phyloP scores from a whole-genome alignment of 2,888 invertebrate species.

The Stenodema calcarata region DNA sequence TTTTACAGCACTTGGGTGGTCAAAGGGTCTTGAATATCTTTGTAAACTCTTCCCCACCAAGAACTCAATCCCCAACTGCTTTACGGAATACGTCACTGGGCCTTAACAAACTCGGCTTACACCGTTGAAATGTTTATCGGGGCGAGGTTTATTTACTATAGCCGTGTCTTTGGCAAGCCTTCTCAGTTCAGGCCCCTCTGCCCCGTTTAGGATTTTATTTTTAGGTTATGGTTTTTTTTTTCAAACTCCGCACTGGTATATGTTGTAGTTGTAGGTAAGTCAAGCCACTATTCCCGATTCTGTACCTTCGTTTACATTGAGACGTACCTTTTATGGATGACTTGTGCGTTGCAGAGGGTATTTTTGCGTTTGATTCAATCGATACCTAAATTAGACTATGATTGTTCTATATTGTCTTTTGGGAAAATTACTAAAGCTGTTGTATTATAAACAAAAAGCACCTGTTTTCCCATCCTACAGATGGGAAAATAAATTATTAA shows the following conservation, averaged over 20 bases:
- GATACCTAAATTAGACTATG: no score
- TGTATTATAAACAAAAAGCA: no score
- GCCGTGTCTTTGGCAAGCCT: neutral
- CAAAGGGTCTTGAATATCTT: neutral
- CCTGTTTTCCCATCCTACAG: no score
- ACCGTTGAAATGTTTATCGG: neutral
- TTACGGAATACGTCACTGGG: neutral
- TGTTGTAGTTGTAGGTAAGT: neutral
- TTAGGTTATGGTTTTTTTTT: neutral
- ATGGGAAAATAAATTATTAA: no score
- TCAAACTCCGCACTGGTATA: neutral
- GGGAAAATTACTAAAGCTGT: no score
- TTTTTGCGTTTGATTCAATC: no score
- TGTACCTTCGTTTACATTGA: neutral
- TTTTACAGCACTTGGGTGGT: neutral
- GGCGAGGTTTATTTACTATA: neutral
- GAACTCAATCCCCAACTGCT: neutral
- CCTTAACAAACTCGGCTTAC: neutral
- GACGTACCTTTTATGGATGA: no score
- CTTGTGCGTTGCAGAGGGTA: no score
- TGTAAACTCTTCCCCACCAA: neutral
- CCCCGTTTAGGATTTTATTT: neutral
- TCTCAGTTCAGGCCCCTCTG: neutral
- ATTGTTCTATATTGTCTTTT: no score
- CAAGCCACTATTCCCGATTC: neutral